Base-by-base conservation (phyloP, 2,113 vertebrate species). In the Laticauda colubrina region DNA sequence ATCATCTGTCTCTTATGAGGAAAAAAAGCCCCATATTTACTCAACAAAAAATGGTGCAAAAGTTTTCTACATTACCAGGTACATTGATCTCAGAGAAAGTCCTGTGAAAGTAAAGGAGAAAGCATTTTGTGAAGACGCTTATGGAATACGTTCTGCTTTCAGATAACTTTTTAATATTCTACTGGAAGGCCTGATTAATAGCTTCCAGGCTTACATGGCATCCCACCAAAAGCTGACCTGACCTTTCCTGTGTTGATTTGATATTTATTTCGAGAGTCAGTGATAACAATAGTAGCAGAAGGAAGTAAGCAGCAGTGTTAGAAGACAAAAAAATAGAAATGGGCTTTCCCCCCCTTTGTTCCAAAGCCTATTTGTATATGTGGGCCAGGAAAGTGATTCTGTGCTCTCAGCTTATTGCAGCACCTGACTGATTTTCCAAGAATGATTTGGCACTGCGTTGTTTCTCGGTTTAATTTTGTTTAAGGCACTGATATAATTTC, bases 401-500 rank as follows among this genome's bases (percentile, higher is more conserved):
- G 53, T 92, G n/a, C 64, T 18, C 18, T n/a, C 34, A 87, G 29
- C 11, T 91, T 57, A 88, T 91, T 55, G 34, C n/a, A 94, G 0
- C 89, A 89, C 92, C 20, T 56, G 57, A 91, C 69, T 75, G 69
- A 93, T 95, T 94, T 95, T 59, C 64, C 95, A 94, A 94, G 91
- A 91, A 69, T 90, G 93, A 89, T 75, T 95, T 88, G 97, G 94
- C 94, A 85, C 92, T n/a, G 12, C 90, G 87, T 92, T 95, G 81
- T 91, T 92, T 93, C 92, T 92, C 34, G 93, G 94, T 91, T 96
- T 93, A 93, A 95, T 95, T 48, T 98, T 0, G 15, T 94, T 96
- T 39, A 92, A 96, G 95, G 96, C 95, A 95, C 96, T 97, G 96
- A 97, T 96, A 97, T 95, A 95, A 94, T 97, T 96, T 93, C 94